Percentiles rank a stretch among this genome's conserved stretches.
These are phyloP conservation scores for Fulica atra DNA, from an alignment of 2,113 vertebrate species.

Conservation along the genomic window DNA sequence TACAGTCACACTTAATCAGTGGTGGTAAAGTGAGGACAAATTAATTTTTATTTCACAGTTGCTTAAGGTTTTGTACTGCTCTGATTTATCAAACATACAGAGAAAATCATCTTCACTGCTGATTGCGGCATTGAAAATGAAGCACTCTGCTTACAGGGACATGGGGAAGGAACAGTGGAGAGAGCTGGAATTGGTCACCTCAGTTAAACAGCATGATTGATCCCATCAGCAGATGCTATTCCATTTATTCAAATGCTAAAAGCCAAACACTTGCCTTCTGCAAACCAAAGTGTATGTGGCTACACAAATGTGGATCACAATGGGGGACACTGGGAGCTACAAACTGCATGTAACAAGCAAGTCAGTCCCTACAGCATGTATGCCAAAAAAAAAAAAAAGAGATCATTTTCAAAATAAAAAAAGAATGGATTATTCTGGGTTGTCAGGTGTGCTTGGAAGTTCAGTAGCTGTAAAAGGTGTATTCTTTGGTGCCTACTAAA, in stretches of 20 bases:
- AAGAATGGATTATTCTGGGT: background rate
- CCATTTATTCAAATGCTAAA: background rate
- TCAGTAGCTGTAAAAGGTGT: background rate
- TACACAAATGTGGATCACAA: background rate
- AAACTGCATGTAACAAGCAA: background rate
- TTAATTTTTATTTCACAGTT: background rate
- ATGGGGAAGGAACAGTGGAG: background rate
- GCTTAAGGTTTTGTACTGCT: background rate
- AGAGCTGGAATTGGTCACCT: background rate
- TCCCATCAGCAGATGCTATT: background rate
- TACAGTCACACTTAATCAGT: background rate
- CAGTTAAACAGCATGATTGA: background rate
- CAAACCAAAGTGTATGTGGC: background rate
- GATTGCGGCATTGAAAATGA: conserved; percentile 6
- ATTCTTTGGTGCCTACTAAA: background rate
- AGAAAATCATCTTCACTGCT: background rate
- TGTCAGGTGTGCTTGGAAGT: background rate
- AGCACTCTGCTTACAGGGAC: background rate
- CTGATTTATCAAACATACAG: background rate
- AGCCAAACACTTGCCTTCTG: background rate
- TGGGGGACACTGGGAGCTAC: background rate
- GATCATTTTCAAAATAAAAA: background rate
- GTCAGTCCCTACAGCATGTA: background rate
- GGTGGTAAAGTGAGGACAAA: background rate
- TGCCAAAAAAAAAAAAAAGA: too few relatives aligned